phyloP scores from a whole-genome alignment of 2,888 invertebrate genomes.

The Portevinia maculata region DNA sequence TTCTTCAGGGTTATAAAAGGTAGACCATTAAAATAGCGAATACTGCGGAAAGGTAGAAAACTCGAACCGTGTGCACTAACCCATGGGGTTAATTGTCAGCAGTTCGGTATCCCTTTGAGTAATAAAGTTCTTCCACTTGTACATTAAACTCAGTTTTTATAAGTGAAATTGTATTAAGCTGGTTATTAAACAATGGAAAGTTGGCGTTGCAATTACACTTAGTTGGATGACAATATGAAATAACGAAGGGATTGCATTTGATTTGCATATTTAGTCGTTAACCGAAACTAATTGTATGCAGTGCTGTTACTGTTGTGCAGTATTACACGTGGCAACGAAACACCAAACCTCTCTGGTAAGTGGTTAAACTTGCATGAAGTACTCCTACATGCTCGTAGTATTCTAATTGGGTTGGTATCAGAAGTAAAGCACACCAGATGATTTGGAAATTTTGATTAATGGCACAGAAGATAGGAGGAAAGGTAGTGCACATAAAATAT shows the following conservation, averaged over 20 bases:
- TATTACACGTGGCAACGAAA: too few relatives aligned
- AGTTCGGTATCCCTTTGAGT: background rate
- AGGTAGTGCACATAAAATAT: too few relatives aligned
- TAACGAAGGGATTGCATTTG: constrained; percentile 26
- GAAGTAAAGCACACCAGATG: too few relatives aligned
- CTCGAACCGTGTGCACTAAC: background rate
- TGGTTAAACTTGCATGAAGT: too few relatives aligned
- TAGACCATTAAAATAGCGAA: constrained; percentile 10
- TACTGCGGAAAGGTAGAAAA: background rate
- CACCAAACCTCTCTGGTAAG: too few relatives aligned
- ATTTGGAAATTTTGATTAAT: too few relatives aligned
- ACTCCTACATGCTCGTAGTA: too few relatives aligned
- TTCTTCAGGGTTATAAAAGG: constrained; percentile 12
- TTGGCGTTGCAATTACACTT: constrained; percentile 11
- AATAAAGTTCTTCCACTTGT: constrained; percentile 21
- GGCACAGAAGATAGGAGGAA: too few relatives aligned
- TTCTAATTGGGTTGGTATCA: too few relatives aligned
- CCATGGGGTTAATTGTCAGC: constrained; percentile 35
- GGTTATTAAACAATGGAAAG: constrained; percentile 1
- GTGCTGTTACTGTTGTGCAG: background rate
- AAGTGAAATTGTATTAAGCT: background rate
- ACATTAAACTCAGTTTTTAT: constrained; percentile 23
- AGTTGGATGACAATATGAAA: constrained; percentile 37
- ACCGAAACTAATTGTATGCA: constrained; percentile 2
- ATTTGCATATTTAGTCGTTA: constrained; percentile 25